These are phyloP conservation scores for Daktulosphaira vitifoliae DNA, from an alignment of 1,140 invertebrate genomes.

Conservation along the genomic window DNA sequence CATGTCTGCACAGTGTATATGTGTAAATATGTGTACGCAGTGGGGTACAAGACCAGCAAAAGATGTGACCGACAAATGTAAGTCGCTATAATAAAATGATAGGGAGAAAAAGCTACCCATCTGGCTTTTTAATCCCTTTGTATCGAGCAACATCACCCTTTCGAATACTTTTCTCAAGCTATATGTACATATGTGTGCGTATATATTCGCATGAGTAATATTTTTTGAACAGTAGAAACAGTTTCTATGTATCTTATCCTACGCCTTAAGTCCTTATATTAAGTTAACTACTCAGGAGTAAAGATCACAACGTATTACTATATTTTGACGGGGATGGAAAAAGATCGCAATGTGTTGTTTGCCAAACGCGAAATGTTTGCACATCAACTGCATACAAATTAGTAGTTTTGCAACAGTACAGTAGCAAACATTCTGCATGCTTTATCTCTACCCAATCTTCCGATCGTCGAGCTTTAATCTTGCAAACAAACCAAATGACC, in stretches of 20 bases:
- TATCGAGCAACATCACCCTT: too few relatives aligned
- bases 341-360: constrained; percentile 27
- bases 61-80: too few relatives aligned
- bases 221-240: neutral
- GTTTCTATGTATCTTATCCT: neutral
- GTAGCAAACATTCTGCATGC: neutral
- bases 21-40: too few relatives aligned
- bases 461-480: neutral
- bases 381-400: constrained; percentile 23
- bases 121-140: too few relatives aligned
- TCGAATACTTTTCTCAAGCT: too few relatives aligned
- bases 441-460: neutral
- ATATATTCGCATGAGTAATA: too few relatives aligned
- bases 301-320: neutral
- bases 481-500: neutral
- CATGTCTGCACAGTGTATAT: too few relatives aligned
- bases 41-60: too few relatives aligned
- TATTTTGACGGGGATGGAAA: neutral
- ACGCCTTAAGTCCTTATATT: constrained; percentile 16
- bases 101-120: too few relatives aligned
- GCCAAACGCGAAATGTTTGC: constrained; percentile 25
- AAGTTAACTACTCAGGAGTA: constrained; percentile 4
- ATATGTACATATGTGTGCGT: too few relatives aligned
- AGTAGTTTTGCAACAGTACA: constrained; percentile 15
- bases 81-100: too few relatives aligned